Evolutionary conservation across 2,113 vertebrate species (phyloP).

Genomic region (Cacatua alba): DNA sequence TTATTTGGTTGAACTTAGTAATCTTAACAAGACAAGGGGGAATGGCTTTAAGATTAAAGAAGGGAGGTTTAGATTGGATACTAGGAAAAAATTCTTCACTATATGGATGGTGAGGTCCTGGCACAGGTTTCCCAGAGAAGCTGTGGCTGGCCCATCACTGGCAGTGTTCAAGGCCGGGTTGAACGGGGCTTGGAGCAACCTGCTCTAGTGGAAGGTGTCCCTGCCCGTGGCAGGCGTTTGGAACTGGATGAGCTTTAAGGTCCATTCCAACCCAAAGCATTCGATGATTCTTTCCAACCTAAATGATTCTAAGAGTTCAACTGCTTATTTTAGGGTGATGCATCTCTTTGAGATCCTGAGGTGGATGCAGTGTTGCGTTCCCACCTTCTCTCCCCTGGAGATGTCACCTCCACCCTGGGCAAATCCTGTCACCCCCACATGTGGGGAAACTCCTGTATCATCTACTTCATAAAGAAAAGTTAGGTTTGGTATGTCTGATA

Average conservation of each 20-base stretch:
- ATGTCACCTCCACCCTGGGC: accelerated
- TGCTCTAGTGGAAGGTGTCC: not conserved
- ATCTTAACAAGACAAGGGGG: not conserved
- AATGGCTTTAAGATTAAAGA: not conserved
- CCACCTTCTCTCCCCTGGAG: not conserved
- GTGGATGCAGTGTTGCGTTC: not conserved
- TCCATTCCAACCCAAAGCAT: not conserved
- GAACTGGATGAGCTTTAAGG: not conserved
- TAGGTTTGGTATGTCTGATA: not conserved
- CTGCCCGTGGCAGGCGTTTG: not conserved
- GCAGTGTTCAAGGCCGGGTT: not conserved
- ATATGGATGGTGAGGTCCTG: not conserved
- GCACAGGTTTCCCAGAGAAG: not conserved
- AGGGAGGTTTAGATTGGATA: not conserved
- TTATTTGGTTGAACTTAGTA: not conserved
- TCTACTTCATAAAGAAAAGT: not conserved
- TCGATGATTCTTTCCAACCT: not conserved
- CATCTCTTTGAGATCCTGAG: not conserved
- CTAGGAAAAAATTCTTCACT: not conserved
- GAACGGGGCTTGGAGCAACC: not conserved
- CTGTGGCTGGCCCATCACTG: not conserved
- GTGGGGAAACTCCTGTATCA: not conserved
- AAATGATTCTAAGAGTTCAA: not conserved
- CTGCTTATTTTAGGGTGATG: not conserved
- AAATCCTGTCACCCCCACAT: no score